Percentiles rank a stretch among this genome's conserved stretches.
These are phyloP conservation scores for Ciona savignyi DNA, from an alignment of 23 tunicate species.

Conservation along the genomic window DNA sequence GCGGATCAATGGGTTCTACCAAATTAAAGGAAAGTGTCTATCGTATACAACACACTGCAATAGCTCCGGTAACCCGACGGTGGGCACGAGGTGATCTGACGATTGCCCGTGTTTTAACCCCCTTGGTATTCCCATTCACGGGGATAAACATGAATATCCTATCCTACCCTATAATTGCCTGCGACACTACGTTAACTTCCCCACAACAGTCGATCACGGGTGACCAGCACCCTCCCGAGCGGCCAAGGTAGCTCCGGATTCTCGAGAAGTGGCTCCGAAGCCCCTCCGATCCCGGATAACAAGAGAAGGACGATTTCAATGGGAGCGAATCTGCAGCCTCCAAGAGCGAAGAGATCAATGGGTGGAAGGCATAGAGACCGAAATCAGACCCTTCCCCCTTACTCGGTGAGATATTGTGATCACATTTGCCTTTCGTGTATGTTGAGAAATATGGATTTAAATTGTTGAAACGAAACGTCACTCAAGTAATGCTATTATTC, in stretches of 20 bases:
- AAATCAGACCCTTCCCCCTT: conserved; percentile 7
- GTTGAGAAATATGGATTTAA: no score
- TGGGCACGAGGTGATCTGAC: no score
- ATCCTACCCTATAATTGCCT: not conserved
- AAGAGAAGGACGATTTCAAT: conserved; percentile 47
- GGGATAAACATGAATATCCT: no score
- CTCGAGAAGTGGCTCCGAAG: conserved; percentile 18
- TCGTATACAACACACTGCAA: no score
- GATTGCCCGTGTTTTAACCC: no score
- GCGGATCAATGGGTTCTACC: no score
- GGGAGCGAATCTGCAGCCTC: conserved; percentile 45
- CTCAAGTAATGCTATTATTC: no score
- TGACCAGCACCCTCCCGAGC: conserved; percentile 39
- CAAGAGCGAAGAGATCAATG: not conserved
- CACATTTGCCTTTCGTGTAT: no score
- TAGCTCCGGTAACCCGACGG: no score
- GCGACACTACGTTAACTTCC: not conserved
- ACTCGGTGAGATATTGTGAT: conserved; percentile 7
- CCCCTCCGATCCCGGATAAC: not conserved
- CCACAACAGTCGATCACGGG: conserved; percentile 28
- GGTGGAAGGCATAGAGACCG: not conserved
- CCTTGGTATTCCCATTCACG: no score
- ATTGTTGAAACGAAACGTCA: no score
- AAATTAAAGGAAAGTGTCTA: no score
- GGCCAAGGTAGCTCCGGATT: conserved; percentile 29